phyloP scores from a whole-genome alignment of 1,140 invertebrate species.

The Diorhabda carinulata region DNA sequence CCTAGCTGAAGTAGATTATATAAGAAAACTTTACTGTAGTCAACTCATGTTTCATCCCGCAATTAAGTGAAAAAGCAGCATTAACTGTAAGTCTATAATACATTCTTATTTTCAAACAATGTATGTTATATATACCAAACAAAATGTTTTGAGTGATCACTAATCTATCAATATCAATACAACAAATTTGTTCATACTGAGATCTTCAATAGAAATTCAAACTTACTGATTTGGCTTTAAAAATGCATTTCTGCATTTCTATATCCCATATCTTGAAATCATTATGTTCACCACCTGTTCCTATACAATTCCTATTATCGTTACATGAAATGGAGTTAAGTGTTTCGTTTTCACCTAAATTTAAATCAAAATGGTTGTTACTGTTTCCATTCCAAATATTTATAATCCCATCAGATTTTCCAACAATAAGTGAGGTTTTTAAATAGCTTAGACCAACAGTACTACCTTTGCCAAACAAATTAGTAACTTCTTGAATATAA shows the following conservation, averaged over 20 bases:
- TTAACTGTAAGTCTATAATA: too few relatives aligned
- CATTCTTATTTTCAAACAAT: too few relatives aligned
- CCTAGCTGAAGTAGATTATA: too few relatives aligned
- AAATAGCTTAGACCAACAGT: constrained; percentile 30
- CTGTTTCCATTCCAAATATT: constrained; percentile 35
- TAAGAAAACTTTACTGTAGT: too few relatives aligned
- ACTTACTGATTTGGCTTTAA: constrained; percentile 63
- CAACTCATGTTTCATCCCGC: too few relatives aligned
- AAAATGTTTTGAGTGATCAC: too few relatives aligned
- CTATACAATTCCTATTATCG: constrained; percentile 31
- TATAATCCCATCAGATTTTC: constrained; percentile 33
- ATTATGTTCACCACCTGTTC: constrained; percentile 57
- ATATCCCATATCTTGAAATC: constrained; percentile 73
- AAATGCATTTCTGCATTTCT: constrained; percentile 52
- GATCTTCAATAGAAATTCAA: constrained; percentile 5
- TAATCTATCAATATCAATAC: too few relatives aligned
- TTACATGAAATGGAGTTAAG: constrained; percentile 31
- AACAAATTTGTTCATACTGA: not conserved
- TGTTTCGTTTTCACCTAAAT: constrained; percentile 31
- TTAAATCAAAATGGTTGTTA: constrained; percentile 31
- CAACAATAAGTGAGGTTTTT: constrained; percentile 29
- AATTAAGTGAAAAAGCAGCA: too few relatives aligned
- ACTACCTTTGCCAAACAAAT: constrained; percentile 32
- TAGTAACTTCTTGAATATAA: constrained; percentile 28
- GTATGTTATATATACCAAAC: too few relatives aligned